Percentiles rank a stretch among this genome's conserved stretches.
Conservation (phyloP, 2,888 invertebrate genomes). For the Nematopogon swammerdamellus region DNA sequence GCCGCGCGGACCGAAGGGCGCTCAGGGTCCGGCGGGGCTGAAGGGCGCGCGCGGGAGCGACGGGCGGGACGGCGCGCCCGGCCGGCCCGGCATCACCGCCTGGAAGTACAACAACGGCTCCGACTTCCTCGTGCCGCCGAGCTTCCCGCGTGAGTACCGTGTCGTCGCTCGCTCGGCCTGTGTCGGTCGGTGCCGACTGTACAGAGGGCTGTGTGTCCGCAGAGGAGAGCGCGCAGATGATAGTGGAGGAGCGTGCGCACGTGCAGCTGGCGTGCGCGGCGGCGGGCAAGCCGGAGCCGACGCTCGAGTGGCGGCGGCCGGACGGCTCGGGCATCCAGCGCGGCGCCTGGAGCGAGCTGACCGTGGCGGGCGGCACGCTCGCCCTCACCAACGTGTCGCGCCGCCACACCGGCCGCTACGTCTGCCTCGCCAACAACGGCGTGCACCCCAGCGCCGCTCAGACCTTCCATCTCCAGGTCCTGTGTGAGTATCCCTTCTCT, state of each 20-base stretch:
- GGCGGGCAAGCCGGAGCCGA: constrained; percentile 72
- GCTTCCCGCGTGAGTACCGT: too few relatives aligned
- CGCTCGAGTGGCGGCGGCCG: constrained; percentile 76
- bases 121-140: constrained; percentile 77
- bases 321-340: constrained; percentile 46
- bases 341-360: constrained; percentile 59
- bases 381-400: constrained; percentile 68
- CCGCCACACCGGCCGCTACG: constrained; percentile 73
- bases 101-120: constrained; percentile 68
- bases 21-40: constrained; percentile 62
- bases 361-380: constrained; percentile 72
- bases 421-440: constrained; percentile 81
- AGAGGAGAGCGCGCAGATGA: constrained; percentile 64
- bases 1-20: constrained; percentile 70
- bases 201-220: too few relatives aligned
- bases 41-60: constrained; percentile 72
- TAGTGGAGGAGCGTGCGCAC: constrained; percentile 77
- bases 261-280: constrained; percentile 80
- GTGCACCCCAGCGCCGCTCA: constrained; percentile 79
- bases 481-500: constrained; percentile 65
- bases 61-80: constrained; percentile 70
- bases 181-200: too few relatives aligned
- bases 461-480: constrained; percentile 81
- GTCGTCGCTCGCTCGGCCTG: too few relatives aligned
- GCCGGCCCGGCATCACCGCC: constrained; percentile 78